phyloP scores from a whole-genome alignment of 2,888 invertebrate genomes.

The Bimastos eiseni region DNA sequence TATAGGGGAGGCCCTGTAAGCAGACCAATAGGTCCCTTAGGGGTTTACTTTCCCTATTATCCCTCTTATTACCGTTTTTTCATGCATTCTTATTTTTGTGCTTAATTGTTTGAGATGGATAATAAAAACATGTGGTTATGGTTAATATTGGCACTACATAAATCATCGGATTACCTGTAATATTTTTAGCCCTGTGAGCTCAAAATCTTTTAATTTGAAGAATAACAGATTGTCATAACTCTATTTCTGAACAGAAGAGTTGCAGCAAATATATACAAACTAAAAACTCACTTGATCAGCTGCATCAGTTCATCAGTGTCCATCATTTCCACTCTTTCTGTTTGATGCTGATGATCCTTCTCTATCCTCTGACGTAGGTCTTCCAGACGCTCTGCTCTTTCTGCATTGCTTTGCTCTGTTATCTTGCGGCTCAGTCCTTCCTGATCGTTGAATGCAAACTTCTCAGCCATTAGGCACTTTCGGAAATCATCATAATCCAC shows the following conservation, averaged over 20 bases:
- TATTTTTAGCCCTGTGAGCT: not conserved
- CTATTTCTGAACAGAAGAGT: not conserved
- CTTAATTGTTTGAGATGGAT: too few relatives aligned
- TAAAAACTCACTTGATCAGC: slow-evolving; percentile 51
- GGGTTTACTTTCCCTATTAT: too few relatives aligned
- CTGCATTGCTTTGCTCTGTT: slow-evolving; percentile 50
- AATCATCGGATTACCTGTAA: too few relatives aligned
- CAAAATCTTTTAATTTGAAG: not conserved
- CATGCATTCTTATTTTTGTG: too few relatives aligned
- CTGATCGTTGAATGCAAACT: slow-evolving; percentile 55
- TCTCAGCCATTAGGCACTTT: slow-evolving; percentile 50
- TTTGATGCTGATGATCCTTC: slow-evolving; percentile 55
- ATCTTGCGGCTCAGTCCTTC: slow-evolving; percentile 53
- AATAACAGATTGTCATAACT: not conserved
- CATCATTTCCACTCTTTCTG: slow-evolving; percentile 50
- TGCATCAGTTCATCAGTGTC: slow-evolving; percentile 51
- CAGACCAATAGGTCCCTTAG: too few relatives aligned
- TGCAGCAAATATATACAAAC: not conserved
- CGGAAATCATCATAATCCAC: slow-evolving; percentile 56
- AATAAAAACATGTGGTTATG: too few relatives aligned
- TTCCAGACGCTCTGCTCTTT: slow-evolving; percentile 51
- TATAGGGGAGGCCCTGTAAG: too few relatives aligned
- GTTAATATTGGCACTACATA: too few relatives aligned
- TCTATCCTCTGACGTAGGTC: slow-evolving; percentile 53
- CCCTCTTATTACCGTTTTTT: too few relatives aligned